A percentile compares a stretch with the other conserved stretches of the same genome.
Conservation (phyloP, 2,797 vertebrate species). For the Amblyraja radiata region DNA sequence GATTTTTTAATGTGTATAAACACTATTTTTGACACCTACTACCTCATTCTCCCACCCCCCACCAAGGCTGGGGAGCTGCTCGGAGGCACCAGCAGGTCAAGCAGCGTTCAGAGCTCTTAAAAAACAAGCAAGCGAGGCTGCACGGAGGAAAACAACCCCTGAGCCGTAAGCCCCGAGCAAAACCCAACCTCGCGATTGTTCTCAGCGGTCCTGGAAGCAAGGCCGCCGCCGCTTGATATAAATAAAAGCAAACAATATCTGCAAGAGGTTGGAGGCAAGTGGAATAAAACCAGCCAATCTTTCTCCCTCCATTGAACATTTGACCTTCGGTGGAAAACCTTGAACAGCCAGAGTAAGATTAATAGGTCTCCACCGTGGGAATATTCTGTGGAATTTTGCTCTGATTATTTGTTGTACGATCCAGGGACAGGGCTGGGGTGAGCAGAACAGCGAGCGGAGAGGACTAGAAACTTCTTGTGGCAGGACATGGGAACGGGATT, state of each 20-base stretch:
- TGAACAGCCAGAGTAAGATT: neutral
- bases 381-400: neutral
- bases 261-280: neutral
- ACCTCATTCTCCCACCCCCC: conserved; percentile 46
- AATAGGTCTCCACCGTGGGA: conserved; percentile 19
- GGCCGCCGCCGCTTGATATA: neutral
- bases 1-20: conserved; percentile 46
- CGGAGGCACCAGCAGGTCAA: neutral
- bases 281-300: neutral
- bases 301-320: neutral
- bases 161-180: neutral
- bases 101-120: neutral
- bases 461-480: too few relatives aligned
- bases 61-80: neutral
- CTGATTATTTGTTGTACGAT: neutral
- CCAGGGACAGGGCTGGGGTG: neutral
- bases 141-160: neutral
- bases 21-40: conserved; percentile 56
- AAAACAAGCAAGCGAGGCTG: neutral
- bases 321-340: neutral
- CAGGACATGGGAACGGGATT: neutral
- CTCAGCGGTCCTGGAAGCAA: neutral
- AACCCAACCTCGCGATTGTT: neutral
- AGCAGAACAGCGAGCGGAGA: neutral
- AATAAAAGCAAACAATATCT: neutral